These are phyloP conservation scores for Garra rufa DNA, from an alignment of 2,113 vertebrate species.

Conservation along the genomic window DNA sequence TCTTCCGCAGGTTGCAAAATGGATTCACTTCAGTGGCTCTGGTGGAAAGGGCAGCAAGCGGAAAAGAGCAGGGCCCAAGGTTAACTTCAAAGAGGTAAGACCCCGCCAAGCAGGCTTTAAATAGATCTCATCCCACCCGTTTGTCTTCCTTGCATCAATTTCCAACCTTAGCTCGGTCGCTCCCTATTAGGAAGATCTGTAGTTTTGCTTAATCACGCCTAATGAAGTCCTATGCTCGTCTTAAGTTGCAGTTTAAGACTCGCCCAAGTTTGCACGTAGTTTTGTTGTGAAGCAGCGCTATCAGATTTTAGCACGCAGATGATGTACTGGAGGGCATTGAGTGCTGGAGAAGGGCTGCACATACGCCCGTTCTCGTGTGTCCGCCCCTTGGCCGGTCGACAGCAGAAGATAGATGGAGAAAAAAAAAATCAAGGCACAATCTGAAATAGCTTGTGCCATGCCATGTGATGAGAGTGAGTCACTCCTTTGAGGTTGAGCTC, in stretches of 20 bases:
- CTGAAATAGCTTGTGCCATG: conserved; percentile 42
- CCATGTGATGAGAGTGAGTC: conserved; percentile 48
- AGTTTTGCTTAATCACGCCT: neutral
- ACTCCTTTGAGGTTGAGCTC: conserved; percentile 32
- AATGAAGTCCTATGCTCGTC: neutral
- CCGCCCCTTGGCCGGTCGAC: conserved; percentile 14
- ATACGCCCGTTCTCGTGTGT: conserved; percentile 10
- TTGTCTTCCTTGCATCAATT: neutral
- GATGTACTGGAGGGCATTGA: neutral
- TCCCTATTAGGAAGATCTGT: neutral
- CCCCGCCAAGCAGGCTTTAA: conserved; percentile 57
- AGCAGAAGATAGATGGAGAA: conserved; percentile 35
- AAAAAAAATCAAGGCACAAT: conserved; percentile 39
- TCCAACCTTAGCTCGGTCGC: neutral
- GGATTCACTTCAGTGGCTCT: conserved; percentile 83
- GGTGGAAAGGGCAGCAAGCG: conserved; percentile 83
- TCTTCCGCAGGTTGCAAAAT: conserved; percentile 88
- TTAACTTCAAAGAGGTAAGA: conserved; percentile 89
- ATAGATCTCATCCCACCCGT: conserved; percentile 50
- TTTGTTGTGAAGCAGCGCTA: neutral
- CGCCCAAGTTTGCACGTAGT: neutral
- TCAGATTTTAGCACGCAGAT: conserved; percentile 35
- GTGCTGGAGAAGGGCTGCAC: conserved; percentile 9
- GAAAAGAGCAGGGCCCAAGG: conserved; percentile 78
- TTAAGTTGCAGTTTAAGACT: neutral